Evolutionary conservation across 2,113 vertebrate species (phyloP), one percentile per base, ranked within the genome.

Genomic region (Eubucco bourcierii): DNA sequence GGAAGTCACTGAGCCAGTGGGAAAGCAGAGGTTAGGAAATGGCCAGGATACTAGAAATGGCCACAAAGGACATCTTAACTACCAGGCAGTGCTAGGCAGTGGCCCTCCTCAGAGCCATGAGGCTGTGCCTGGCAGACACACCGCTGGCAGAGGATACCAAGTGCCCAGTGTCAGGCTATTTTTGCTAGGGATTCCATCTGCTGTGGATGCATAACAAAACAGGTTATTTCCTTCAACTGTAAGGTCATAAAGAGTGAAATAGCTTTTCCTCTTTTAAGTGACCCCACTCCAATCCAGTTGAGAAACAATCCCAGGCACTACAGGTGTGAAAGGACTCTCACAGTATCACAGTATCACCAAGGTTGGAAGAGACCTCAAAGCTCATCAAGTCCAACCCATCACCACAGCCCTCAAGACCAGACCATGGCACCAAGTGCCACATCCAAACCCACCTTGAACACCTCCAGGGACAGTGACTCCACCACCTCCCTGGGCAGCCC

Each of bases 211-310:
- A 66, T 1, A 1, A 67, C 15, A 50, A 71, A 94, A 70, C 2
- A 84, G 85, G 21, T 64, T 15, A 93, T 78, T 80, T 90, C 47
- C 58, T 86, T 90, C 75, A 87, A 25, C 60, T 78, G 24, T 65
- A 80, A 87, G 37, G 37, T 56, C 55, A 37, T 77, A 68, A 80
- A 81, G 86, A 93, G 84, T 58, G 15, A 94, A 93, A 87, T 74
- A 1, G 1, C 21, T 84, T 81, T 59, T 63, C 23, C 16, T 59
- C 66, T 87, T 90, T 73, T 86, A 79, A 87, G 52, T n/a, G 16
- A 80, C 34, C 95, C 53, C 7, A 4, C 58, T 95, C 77, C 61
- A 92, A 79, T 82, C 39, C 29, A 50, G 44, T 21, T 84, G 34
- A 82, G 94, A 92, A 89, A 84, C 78, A 90, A 70, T 61, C 28